Evolutionary conservation across 2,797 vertebrate genomes (phyloP).

Genomic region (Lithobates sylvaticus): DNA sequence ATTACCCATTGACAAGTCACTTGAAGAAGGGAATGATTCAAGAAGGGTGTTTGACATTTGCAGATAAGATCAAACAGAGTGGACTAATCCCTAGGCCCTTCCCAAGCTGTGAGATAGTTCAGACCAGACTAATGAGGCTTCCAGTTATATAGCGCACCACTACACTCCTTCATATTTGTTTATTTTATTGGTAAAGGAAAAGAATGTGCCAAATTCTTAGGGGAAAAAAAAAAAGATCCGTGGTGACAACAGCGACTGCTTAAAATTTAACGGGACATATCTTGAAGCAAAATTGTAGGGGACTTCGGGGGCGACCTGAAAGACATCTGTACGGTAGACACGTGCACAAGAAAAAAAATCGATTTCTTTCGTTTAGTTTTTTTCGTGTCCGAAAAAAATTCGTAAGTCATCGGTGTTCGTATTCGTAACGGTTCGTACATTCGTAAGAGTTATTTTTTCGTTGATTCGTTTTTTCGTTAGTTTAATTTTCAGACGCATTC

Average conservation of each 20-base stretch:
- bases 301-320: no score
- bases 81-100: constrained; percentile 45
- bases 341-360: no score
- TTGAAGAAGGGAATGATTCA: constrained; percentile 51
- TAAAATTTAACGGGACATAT: background rate
- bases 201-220: constrained; percentile 39
- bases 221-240: background rate
- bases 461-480: no score
- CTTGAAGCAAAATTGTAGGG: no score
- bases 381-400: no score
- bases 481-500: no score
- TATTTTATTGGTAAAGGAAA: constrained; percentile 62
- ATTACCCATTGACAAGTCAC: constrained; percentile 54
- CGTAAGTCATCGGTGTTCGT: no score
- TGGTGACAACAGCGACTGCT: background rate
- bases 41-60: constrained; percentile 57
- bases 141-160: constrained; percentile 47
- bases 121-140: constrained; percentile 21
- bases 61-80: constrained; percentile 57
- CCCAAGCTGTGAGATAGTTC: constrained; percentile 58
- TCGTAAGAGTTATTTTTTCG: no score
- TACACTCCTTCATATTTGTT: constrained; percentile 45
- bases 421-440: no score
- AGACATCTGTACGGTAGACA: no score
- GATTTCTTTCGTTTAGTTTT: no score